Percentiles rank a stretch among this genome's conserved stretches.
Evolutionary conservation across 2,797 vertebrate species (phyloP).

Genomic region (Amphiprion clarkii): DNA sequence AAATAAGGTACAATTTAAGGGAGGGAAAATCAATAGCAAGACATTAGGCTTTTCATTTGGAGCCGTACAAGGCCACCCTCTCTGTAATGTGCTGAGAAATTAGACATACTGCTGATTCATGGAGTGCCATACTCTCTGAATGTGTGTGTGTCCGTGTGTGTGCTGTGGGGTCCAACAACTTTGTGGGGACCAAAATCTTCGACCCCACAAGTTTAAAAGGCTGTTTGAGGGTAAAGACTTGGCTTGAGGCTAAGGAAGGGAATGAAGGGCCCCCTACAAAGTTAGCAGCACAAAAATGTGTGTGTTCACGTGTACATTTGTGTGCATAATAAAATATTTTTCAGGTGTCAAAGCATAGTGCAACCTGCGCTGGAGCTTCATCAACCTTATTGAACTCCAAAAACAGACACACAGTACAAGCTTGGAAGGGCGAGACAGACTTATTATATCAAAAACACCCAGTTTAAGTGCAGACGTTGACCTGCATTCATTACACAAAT

Average conservation of each 20-base stretch:
- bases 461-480: slow-evolving; percentile 51
- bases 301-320: background rate
- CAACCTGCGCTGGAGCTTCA: slow-evolving; percentile 40
- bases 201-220: too few species aligned
- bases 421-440: slow-evolving; percentile 25
- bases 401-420: background rate
- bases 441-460: slow-evolving; percentile 57
- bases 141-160: slow-evolving; percentile 23
- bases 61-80: slow-evolving; percentile 76
- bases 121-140: slow-evolving; percentile 46
- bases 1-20: slow-evolving; percentile 83
- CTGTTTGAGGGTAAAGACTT: too few species aligned
- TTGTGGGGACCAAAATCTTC: background rate
- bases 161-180: background rate
- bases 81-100: slow-evolving; percentile 79
- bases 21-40: slow-evolving; percentile 81
- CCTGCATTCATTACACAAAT: slow-evolving; percentile 54
- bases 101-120: slow-evolving; percentile 76
- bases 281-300: background rate
- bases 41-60: slow-evolving; percentile 83
- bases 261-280: too few species aligned
- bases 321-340: slow-evolving; percentile 11
- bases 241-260: too few species aligned
- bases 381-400: slow-evolving; percentile 40
- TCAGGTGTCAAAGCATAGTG: slow-evolving; percentile 30